Base-by-base conservation (phyloP, 2,888 invertebrate genomes). In the Trilocha varians region DNA sequence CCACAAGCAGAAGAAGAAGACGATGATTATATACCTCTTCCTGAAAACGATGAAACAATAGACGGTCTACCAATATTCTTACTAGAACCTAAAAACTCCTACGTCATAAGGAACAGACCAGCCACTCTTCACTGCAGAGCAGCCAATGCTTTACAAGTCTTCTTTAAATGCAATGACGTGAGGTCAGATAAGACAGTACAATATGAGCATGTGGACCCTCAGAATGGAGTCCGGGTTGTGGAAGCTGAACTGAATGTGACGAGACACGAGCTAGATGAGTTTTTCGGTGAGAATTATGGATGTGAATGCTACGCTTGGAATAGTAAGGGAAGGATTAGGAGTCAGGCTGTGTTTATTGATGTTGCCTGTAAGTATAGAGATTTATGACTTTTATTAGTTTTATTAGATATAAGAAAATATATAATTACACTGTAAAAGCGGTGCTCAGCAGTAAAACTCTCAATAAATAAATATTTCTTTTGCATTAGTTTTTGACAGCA, bases 281-380 rank as follows among this genome's bases (percentile, higher is more conserved):
- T 92, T 66, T 92, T 92, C 58, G 94, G 92, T 36, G 92, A 91
- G 46, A 91, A 91, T 57, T 94, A 91, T 66, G 92, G 91, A 49
- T 97, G 97, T 76, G 93, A 94, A 60, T 97, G 97, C 68, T 89
- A 91, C 56, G 96, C 96, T 1, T 94, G 94, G 91, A 92, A 92
- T 39, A 91, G 92, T 43, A 88, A 91, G 40, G 93, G 93, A 0
- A 88, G 88, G 57, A 92, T 93, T 55, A 88, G 90, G 59, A 95
- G 95, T 71, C 92, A 92, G 59, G 88, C 91, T 1, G 93, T 94
- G 17, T 88, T 88, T 41, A 89, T 96, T 43, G 92, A 93, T 70
- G 90, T 92, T 62, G 95, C 96, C 59, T 95, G 96, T 96, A 78
- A 95, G 96, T 95, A 54, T 46, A 16, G 1, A 11, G 8, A 37